Base-by-base conservation (phyloP, 2,113 vertebrate genomes). In the Cochlearius cochlearius region DNA sequence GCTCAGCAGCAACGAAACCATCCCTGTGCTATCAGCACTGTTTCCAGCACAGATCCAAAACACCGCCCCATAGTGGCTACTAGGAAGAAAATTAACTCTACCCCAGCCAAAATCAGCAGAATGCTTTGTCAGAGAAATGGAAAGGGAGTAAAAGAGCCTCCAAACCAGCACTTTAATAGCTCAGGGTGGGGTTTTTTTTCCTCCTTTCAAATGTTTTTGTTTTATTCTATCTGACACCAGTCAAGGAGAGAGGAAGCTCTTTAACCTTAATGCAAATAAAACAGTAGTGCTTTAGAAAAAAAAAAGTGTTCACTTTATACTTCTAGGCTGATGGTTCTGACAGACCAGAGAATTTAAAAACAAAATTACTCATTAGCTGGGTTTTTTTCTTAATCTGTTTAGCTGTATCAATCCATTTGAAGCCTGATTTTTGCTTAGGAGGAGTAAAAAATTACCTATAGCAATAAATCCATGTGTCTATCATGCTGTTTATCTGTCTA, bases 261-360 rank as follows among this genome's bases (percentile, higher is more conserved):
- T 94, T 86, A 92, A 87, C 92, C 86, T 82, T 83, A 95, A 75
- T 94, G 64, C 87, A 92, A 92, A 94, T 96, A 86, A 94, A 96
- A 58, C 52, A 81, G 60, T 85, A 77, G 50, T 74, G 75, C 72
- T 92, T 73, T 73, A 83, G 56, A 19, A 68, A 75, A 81, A 81
- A 76, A 71, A 49, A 26, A 7, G 12, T 77, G 11, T 75, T 75
- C 55, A 34, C 56, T 77, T 84, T 50, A 27, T 91, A 82, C 18
- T 41, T 95, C 75, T 62, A 92, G 80, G 82, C 76, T 1, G 0
- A 64, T 68, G 36, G 32, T 67, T 87, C 75, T 93, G 78, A 83
- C 72, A 91, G 91, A 69, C 14, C 20, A 77, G 36, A 73, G 66
- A 92, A 69, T 82, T 94, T 94, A 74, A 91, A 86, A 97, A 83